Conservation (phyloP, 2,888 invertebrate genomes). For the Aspidiotus destructor region DNA sequence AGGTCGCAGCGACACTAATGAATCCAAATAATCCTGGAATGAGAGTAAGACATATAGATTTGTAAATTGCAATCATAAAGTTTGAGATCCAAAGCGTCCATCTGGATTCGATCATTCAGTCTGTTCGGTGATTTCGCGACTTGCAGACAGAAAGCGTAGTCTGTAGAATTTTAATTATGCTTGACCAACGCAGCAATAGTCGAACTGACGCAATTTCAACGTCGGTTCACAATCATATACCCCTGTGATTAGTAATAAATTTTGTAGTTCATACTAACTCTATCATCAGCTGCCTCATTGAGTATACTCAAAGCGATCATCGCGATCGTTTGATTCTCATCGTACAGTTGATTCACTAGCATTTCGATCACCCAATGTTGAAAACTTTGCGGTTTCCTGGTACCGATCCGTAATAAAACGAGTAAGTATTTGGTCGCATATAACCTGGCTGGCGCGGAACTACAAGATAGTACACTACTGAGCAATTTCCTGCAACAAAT, state of each 20-base stretch:
- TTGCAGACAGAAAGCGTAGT: no score
- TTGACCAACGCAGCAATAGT: neutral
- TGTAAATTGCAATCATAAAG: neutral
- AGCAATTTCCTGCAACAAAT: slow-evolving; percentile 45
- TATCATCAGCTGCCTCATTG: slow-evolving; percentile 87
- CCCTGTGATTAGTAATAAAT: no score
- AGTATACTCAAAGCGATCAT: slow-evolving; percentile 70
- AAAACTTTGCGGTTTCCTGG: slow-evolving; percentile 50
- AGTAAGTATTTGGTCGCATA: slow-evolving; percentile 89
- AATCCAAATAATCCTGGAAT: slow-evolving; percentile 58
- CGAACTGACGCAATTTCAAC: no score
- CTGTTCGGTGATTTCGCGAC: slow-evolving; percentile 1
- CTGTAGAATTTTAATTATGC: neutral
- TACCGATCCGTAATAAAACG: slow-evolving; percentile 67
- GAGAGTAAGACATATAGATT: neutral
- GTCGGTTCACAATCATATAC: no score
- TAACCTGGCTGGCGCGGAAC: slow-evolving; percentile 52
- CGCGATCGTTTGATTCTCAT: slow-evolving; percentile 68
- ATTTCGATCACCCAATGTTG: slow-evolving; percentile 73
- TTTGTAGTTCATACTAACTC: slow-evolving; percentile 44
- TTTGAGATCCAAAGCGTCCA: neutral
- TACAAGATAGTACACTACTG: slow-evolving; percentile 46
- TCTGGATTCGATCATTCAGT: neutral
- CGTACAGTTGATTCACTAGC: slow-evolving; percentile 73
- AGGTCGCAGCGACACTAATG: slow-evolving; percentile 64